Evolutionary conservation across 2,888 invertebrate genomes (phyloP).

Genomic region (Allophyes oxyacanthae): DNA sequence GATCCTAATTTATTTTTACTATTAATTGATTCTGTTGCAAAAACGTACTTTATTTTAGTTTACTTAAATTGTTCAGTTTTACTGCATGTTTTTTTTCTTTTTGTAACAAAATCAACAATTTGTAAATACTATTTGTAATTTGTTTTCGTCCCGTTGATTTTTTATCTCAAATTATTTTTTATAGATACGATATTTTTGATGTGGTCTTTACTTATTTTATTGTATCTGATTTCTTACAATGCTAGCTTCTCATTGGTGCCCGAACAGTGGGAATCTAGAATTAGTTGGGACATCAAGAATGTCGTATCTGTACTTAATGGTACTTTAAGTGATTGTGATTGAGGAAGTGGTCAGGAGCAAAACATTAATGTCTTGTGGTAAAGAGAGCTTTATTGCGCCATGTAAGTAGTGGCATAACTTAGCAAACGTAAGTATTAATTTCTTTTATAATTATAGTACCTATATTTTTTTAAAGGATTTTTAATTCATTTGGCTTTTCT

Average conservation of each 20-base stretch:
- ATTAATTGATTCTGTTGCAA: constrained; percentile 73
- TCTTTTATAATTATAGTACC: constrained; percentile 11
- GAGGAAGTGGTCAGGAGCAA: constrained; percentile 41
- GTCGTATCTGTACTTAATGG: constrained; percentile 40
- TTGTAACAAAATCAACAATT: constrained; percentile 68
- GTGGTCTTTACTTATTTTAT: constrained; percentile 32
- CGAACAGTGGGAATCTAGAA: constrained; percentile 71
- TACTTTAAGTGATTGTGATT: constrained; percentile 35
- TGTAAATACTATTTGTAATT: too few relatives aligned
- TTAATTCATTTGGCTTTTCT: constrained; percentile 3
- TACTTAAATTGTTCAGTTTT: constrained; percentile 4
- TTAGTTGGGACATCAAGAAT: constrained; percentile 37
- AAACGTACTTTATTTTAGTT: constrained; percentile 57
- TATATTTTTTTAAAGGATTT: constrained; percentile 3
- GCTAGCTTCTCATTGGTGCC: constrained; percentile 70
- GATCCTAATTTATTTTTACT: constrained; percentile 55
- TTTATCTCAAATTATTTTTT: constrained; percentile 33
- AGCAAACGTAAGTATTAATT: constrained; percentile 5
- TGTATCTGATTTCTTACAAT: constrained; percentile 30
- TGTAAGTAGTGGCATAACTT: neutral
- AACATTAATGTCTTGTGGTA: constrained; percentile 33
- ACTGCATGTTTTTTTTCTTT: constrained; percentile 67
- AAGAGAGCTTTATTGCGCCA: constrained; percentile 29
- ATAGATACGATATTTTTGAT: constrained; percentile 58
- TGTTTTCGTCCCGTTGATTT: constrained; percentile 16